phyloP scores from a whole-genome alignment of 2,888 invertebrate species.

The Heteromyza rotundicornis region DNA sequence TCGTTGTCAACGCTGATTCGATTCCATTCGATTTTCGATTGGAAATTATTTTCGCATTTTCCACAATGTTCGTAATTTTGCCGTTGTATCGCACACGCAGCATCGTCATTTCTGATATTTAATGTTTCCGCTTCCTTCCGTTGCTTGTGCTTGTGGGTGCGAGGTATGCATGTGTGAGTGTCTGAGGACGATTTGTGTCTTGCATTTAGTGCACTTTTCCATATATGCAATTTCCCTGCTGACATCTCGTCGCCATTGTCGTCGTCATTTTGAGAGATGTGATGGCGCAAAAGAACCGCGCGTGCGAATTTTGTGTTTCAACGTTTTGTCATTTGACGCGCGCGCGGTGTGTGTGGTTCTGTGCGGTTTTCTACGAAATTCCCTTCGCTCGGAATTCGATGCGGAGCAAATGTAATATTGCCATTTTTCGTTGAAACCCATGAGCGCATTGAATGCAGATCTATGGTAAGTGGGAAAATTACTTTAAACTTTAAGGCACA shows the following conservation, averaged over 20 bases:
- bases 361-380: too few relatives aligned
- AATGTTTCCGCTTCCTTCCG: conserved; percentile 30
- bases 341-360: too few relatives aligned
- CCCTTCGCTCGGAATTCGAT: too few relatives aligned
- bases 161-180: too few relatives aligned
- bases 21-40: conserved; percentile 41
- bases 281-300: too few relatives aligned
- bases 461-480: too few relatives aligned
- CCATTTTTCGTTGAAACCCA: too few relatives aligned
- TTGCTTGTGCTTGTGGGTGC: background rate
- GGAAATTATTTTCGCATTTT: conserved; percentile 38
- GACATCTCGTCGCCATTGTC: background rate
- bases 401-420: too few relatives aligned
- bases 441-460: too few relatives aligned
- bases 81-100: background rate
- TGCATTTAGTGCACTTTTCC: background rate
- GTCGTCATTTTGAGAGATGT: too few relatives aligned
- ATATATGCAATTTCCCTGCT: background rate
- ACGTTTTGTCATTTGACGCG: background rate
- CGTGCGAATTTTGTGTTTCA: background rate
- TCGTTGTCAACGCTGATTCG: conserved; percentile 36
- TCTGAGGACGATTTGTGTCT: too few relatives aligned
- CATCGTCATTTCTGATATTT: conserved; percentile 25
- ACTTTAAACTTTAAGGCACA: too few relatives aligned
- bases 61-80: conserved; percentile 30